A percentile compares a stretch with the other conserved stretches of the same genome.
Evolutionary conservation across 2,888 invertebrate genomes (phyloP).

Genomic region (Sarcophaga variegata): DNA sequence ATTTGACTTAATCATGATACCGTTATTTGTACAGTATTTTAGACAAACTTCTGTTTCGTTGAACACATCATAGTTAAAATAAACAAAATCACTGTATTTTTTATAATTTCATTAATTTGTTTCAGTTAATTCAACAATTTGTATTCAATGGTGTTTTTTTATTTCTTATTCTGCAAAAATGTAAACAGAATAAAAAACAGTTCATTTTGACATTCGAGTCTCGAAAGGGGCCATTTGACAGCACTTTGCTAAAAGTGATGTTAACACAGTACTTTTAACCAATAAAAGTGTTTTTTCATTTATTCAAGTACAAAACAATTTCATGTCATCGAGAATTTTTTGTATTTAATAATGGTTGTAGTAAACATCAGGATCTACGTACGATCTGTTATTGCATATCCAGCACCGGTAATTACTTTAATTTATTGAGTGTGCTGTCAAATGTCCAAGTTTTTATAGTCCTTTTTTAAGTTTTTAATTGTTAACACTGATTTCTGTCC

Average conservation of each 20-base stretch:
- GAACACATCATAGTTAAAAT: background rate
- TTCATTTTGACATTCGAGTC: conserved; percentile 11
- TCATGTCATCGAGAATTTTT: too few relatives aligned
- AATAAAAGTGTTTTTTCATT: too few relatives aligned
- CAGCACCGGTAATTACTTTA: too few relatives aligned
- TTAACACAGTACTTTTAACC: background rate
- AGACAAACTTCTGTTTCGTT: background rate
- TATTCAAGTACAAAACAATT: too few relatives aligned
- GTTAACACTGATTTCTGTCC: too few relatives aligned
- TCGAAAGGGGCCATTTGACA: background rate
- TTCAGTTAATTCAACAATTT: conserved; percentile 1
- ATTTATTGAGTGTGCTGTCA: too few relatives aligned
- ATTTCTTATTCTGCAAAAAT: background rate
- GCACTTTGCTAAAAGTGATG: background rate
- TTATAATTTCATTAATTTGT: background rate
- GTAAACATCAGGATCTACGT: too few relatives aligned
- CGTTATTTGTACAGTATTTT: background rate
- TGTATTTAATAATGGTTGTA: too few relatives aligned
- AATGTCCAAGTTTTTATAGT: too few relatives aligned
- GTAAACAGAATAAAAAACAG: background rate
- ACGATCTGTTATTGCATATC: too few relatives aligned
- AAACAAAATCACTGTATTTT: background rate
- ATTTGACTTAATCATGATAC: background rate
- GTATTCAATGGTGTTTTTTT: background rate
- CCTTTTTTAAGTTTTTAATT: too few relatives aligned